Evolutionary conservation across 2,888 invertebrate genomes (phyloP).

Genomic region (Rotaria macrura): DNA sequence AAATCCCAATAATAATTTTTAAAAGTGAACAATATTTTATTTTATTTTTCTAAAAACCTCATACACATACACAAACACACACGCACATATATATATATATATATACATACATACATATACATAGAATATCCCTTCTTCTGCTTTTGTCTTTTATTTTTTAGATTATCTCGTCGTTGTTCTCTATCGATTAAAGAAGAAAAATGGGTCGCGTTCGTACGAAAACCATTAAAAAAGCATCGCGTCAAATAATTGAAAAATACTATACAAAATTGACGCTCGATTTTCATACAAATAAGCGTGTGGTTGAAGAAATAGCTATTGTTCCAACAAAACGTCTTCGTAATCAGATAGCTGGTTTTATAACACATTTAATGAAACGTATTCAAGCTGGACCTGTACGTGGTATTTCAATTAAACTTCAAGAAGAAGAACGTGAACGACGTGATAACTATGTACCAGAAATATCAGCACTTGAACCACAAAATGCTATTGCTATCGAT

Average conservation of each 20-base stretch:
- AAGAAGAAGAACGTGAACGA: slow-evolving; percentile 97
- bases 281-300: slow-evolving; percentile 97
- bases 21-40: not conserved
- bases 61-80: too few species aligned
- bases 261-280: slow-evolving; percentile 92
- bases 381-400: slow-evolving; percentile 92
- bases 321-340: slow-evolving; percentile 93
- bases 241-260: slow-evolving; percentile 98
- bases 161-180: not conserved
- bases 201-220: slow-evolving; percentile 97
- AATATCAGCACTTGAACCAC: slow-evolving; percentile 49
- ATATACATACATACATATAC: too few species aligned
- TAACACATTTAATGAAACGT: slow-evolving; percentile 98
- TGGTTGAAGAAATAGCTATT: slow-evolving; percentile 98
- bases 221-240: slow-evolving; percentile 96
- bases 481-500: not conserved
- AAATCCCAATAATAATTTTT: not conserved
- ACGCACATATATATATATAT: too few species aligned
- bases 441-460: slow-evolving; percentile 98
- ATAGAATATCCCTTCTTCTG: not conserved
- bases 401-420: slow-evolving; percentile 96
- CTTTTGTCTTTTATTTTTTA: not conserved
- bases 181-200: not conserved
- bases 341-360: slow-evolving; percentile 97
- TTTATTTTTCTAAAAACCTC: too few species aligned